A percentile compares a stretch with the other conserved stretches of the same genome.
These are phyloP conservation scores for Phycodurus eques DNA, from an alignment of 2,113 vertebrate species.

Conservation along the genomic window DNA sequence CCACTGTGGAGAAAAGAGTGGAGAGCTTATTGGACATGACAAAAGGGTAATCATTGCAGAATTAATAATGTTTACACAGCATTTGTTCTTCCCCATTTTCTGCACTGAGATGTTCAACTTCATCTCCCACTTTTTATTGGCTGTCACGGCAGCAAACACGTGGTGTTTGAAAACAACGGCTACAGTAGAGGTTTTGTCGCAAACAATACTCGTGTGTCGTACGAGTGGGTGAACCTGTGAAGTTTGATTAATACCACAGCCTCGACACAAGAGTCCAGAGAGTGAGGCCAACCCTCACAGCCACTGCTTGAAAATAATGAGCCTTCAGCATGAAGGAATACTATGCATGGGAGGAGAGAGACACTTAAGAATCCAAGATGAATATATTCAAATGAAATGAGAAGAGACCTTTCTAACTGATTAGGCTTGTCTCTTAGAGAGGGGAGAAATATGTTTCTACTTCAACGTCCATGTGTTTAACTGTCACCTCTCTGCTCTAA, in stretches of 20 bases:
- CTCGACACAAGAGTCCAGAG: slow-evolving; percentile 73
- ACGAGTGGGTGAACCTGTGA: slow-evolving; percentile 70
- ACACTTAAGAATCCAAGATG: slow-evolving; percentile 60
- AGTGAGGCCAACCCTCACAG: slow-evolving; percentile 75
- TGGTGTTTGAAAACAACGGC: slow-evolving; percentile 22
- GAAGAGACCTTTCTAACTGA: slow-evolving; percentile 73
- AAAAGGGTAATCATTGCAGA: not conserved
- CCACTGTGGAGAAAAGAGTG: slow-evolving; percentile 35
- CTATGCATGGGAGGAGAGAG: slow-evolving; percentile 77
- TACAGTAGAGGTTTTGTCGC: slow-evolving; percentile 20
- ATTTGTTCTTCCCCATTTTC: not conserved
- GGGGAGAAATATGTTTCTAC: slow-evolving; percentile 62
- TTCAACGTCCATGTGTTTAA: slow-evolving; percentile 77
- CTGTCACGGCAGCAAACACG: slow-evolving; percentile 5
- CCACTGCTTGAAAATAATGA: slow-evolving; percentile 90
- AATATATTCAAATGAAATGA: slow-evolving; percentile 85
- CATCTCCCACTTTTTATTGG: not conserved
- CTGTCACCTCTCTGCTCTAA: slow-evolving; percentile 76
- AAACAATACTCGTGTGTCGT: slow-evolving; percentile 3
- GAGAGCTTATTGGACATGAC: not conserved
- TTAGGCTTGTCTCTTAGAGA: slow-evolving; percentile 79
- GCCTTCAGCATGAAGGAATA: slow-evolving; percentile 85
- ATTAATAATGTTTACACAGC: not conserved
- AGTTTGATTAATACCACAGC: slow-evolving; percentile 87
- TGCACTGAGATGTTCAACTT: not conserved